Base-by-base conservation (phyloP, 1,140 invertebrate genomes). In the Luehdorfia chinensis region DNA sequence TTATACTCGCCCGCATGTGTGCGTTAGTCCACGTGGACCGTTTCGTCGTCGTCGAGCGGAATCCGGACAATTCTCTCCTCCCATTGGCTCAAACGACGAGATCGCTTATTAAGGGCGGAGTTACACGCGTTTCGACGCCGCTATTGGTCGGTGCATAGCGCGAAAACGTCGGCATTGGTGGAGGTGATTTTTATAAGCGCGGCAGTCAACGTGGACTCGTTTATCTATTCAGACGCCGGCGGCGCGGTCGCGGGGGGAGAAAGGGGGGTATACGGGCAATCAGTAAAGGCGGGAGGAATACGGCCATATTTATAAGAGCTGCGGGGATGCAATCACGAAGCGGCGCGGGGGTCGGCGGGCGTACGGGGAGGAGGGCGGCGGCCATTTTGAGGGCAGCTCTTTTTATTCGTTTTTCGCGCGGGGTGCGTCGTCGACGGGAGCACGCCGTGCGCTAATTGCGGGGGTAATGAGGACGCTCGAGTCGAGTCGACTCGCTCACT, bases 301-400 rank as follows among this genome's bases (percentile, higher is more conserved):
- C 85, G 80, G 84, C 84, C 85, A 87, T 87, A 87, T 87, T 87
- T 87, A 87, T 87, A 87, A 87, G 84, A 84, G 84, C 81, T 87
- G 80, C 80, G 80, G 85, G 85, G 85, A 84, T 87, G 85, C 85
- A 87, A 85, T 87, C 85, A 85, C 81, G 80, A 87, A 85, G 83
- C 76, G 85, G 75, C 73, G 77, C 79, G 77, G 77, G 79, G 73
- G 73, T 53, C 59, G 62, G 68, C 63, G 73, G 76, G 66, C 47
- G 67, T 53, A 37, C 50, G 62, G 67, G 68, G 78, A 69, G 74
- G 73, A 65, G 67, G 73, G 74, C 74, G 85, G 85, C 83, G 80
- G 84, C 85, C 85, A 87, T 87, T 87, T 87, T 87, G 85, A 87
- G 84, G 84, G 84, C 84, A 85, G 83, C 76, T 87, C 84, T 86